Conservation (phyloP, 2,113 vertebrate genomes). For the Buteo buteo region DNA sequence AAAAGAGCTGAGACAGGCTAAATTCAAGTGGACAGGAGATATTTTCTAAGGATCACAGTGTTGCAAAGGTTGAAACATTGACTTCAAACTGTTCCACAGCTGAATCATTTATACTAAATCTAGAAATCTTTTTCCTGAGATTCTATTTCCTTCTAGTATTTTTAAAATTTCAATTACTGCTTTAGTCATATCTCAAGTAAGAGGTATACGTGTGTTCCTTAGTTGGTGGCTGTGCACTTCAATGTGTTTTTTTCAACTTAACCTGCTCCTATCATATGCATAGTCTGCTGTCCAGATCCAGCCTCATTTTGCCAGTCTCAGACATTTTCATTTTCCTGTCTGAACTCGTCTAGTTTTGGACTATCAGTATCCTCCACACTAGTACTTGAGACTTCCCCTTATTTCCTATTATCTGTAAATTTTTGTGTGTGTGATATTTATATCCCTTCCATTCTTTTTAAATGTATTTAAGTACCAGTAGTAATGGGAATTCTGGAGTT, state of each 20-base stretch:
- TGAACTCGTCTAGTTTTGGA: background rate
- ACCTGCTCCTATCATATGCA: rapidly evolving
- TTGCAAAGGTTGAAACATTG: background rate
- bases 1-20: background rate
- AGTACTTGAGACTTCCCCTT: background rate
- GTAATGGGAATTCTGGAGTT: background rate
- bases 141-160: background rate
- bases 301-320: background rate
- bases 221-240: background rate
- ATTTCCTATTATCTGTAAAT: background rate
- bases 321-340: background rate
- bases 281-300: background rate
- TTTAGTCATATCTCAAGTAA: background rate
- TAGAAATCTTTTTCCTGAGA: background rate
- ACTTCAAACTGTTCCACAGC: background rate
- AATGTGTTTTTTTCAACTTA: background rate
- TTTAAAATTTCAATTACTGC: background rate
- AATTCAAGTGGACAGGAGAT: background rate
- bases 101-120: background rate
- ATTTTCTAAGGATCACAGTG: background rate
- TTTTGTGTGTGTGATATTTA: background rate
- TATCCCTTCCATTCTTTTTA: background rate
- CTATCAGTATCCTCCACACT: background rate
- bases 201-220: background rate
- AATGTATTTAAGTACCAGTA: background rate